Base-by-base conservation (phyloP, 2,888 invertebrate species). In the Trimorus sp. region DNA sequence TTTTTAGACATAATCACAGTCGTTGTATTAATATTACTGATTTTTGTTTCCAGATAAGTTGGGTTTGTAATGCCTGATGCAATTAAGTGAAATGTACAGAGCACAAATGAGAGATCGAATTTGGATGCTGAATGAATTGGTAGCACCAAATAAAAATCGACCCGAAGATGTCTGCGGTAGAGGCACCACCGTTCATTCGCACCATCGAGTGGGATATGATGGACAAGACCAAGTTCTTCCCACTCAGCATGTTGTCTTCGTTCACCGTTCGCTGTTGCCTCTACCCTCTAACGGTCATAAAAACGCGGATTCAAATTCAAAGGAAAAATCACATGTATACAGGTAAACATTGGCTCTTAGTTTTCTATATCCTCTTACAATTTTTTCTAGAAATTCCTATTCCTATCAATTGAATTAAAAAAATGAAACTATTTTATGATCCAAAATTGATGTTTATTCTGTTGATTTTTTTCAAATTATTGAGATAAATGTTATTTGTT, bases 181-280 rank as follows among this genome's bases (percentile, higher is more conserved):
- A 94, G 86, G 92, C 93, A 12, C 94, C 94, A 6, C 92, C 92
- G 15, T 94, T 95, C 70, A 96, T 97, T 82, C 95, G 95, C 37
- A 98, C 96, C 7, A 98, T 99, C 83, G 99, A 99, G 92, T 97
- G 98, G 97, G 95, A 98, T 85, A 99, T 99, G 99, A 97, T 99
- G 98, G 97, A 99, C 92, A 98, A 98, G 89, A 94, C 94, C 59
- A 98, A 98, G 90, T 99, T 98, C 91, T 97, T 97, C 89, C 98
- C 98, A 0, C 92, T 99, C 74, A 98, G 98, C 75, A 96, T 98
- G 93, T 92, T 97, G 12, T 98, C 98, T 89, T 96, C 97, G 59
- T 96, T 98, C 86, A 94, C 95, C 84, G 95, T 97, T 89, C 92
- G 95, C 83, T 93, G 93, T 79, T 91, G 91, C 82, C 94, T 99